Conservation (phyloP, 2,888 invertebrate genomes). For the Merodon equestris region DNA sequence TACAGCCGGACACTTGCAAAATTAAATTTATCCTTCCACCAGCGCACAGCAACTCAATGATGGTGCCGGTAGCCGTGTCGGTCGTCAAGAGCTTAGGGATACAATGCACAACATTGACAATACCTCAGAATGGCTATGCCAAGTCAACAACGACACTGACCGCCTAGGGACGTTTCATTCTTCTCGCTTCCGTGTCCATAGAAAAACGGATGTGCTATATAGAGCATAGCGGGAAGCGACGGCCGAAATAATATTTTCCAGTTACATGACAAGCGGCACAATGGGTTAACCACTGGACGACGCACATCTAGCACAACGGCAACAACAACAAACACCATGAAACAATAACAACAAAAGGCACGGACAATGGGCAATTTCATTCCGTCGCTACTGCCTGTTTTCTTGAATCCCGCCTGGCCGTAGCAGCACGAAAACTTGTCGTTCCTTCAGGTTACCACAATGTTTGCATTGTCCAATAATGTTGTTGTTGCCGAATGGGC, state of each 20-base stretch:
- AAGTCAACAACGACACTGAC: slow-evolving; percentile 56
- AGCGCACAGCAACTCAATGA: not conserved
- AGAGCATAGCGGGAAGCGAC: slow-evolving; percentile 47
- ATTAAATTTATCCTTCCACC: slow-evolving; percentile 47
- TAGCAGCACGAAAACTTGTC: slow-evolving; percentile 29
- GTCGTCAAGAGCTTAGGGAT: slow-evolving; percentile 28
- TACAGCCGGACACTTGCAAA: slow-evolving; percentile 19
- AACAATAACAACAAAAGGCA: slow-evolving; percentile 52
- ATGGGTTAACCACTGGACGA: slow-evolving; percentile 67
- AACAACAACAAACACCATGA: slow-evolving; percentile 28
- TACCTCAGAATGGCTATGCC: slow-evolving; percentile 61
- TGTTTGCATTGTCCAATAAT: slow-evolving; percentile 56
- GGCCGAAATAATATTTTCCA: slow-evolving; percentile 64
- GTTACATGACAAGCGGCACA: slow-evolving; percentile 67
- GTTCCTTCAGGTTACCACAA: slow-evolving; percentile 46
- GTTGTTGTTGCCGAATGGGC: slow-evolving; percentile 46
- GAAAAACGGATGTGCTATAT: slow-evolving; percentile 15
- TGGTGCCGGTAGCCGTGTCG: slow-evolving; percentile 5
- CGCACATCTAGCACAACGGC: slow-evolving; percentile 18
- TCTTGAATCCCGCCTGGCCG: slow-evolving; percentile 13
- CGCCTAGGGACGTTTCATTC: slow-evolving; percentile 42
- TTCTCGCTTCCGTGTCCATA: too few relatives aligned
- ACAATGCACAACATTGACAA: slow-evolving; percentile 62
- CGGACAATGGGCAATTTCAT: slow-evolving; percentile 55
- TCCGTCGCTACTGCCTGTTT: slow-evolving; percentile 32